Base-by-base conservation (phyloP, 1,140 invertebrate genomes). In the Lepidurus couesii region DNA sequence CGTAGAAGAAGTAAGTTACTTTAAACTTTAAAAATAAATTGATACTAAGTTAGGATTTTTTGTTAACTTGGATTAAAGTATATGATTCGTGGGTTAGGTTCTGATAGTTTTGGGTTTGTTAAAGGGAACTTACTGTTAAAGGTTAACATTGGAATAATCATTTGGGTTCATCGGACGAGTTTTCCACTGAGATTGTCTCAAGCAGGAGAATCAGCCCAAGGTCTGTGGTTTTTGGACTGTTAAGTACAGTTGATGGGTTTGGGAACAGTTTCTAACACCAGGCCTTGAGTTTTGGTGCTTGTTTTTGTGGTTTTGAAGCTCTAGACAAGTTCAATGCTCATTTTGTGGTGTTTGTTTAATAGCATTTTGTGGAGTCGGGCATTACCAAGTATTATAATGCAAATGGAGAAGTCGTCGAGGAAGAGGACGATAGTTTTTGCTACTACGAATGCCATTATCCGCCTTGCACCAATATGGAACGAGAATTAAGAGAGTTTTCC, bases 381-480 rank as follows among this genome's bases (percentile, higher is more conserved):
- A 82, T 83, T 80, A 83, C 83, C 53, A 81, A 83, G 77, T 86
- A 84, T 82, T 87, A 84, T 79, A 86, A 86, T 81, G 83, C 83
- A 45, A 86, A 87, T 83, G 87, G 87, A 73, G 86, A 87, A 79
- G 80, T 85, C 16, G 82, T 86, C 45, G 82, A 85, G 76, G 84
- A 84, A 76, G 86, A 86, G 82, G 85, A 84, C 78, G 86, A 87
- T 75, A 82, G 82, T 74, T 83, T 82, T 45, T 83, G 86, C 45
- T 88, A 86, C 81, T 88, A 86, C 82, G 88, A 89, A 82, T 89
- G 88, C 80, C 87, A 88, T 80, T 88, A 88, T 82, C 86, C 87
- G 13, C 87, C 88, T 0, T 89, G 88, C 82, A 87, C 87, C 8
- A 86, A 85, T 42, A 87, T 89, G 81, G 88, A 89, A 81, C 84